phyloP scores from a whole-genome alignment of 2,797 vertebrate species.

The Rhinichthys osculus region DNA sequence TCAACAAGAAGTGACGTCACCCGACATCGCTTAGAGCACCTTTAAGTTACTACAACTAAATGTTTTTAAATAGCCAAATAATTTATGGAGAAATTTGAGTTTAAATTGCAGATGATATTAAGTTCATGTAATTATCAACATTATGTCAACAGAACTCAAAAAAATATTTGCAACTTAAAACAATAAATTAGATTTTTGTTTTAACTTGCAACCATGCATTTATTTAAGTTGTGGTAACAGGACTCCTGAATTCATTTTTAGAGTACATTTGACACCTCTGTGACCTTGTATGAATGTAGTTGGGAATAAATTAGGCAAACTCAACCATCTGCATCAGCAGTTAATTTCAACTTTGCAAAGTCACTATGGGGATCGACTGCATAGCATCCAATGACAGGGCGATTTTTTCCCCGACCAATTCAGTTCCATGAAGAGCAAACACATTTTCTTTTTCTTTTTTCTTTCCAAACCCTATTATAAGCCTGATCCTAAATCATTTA shows the following conservation, averaged over 20 bases:
- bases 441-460: constrained; percentile 54
- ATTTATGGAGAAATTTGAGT: background rate
- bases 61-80: background rate
- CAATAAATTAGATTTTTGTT: background rate
- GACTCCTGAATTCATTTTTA: background rate
- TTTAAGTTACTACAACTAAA: no score
- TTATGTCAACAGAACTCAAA: background rate
- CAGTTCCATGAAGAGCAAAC: constrained; percentile 39
- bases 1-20: no score
- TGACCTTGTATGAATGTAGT: constrained; percentile 19
- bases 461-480: constrained; percentile 70
- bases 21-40: no score
- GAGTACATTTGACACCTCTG: background rate
- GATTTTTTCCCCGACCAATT: constrained; percentile 5
- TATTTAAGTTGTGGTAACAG: background rate
- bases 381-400: constrained; percentile 19
- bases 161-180: background rate
- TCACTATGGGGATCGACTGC: constrained; percentile 14
- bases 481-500: constrained; percentile 66
- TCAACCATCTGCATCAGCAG: constrained; percentile 15
- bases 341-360: constrained; percentile 17
- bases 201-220: background rate
- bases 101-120: background rate
- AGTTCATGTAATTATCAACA: background rate
- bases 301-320: constrained; percentile 1